Percentiles rank a stretch among this genome's conserved stretches.
Conservation (phyloP, 2,797 vertebrate species). For the Aeoliscus strigatus region DNA sequence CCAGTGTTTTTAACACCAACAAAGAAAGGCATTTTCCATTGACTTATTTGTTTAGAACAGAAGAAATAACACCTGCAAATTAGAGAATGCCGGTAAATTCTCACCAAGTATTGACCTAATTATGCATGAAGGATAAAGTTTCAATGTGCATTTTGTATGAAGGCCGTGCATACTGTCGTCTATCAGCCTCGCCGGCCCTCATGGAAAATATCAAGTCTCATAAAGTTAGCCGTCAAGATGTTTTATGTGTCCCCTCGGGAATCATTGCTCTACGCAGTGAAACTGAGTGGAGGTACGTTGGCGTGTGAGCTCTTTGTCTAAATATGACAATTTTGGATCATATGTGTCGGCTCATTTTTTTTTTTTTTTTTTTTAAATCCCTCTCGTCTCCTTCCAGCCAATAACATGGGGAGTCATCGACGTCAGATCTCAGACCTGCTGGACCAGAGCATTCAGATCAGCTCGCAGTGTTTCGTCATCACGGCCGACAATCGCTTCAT, state of each 20-base stretch:
- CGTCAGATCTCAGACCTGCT: conserved; percentile 94
- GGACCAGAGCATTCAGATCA: conserved; percentile 96
- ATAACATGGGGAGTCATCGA: conserved; percentile 83
- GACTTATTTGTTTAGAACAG: conserved; percentile 20
- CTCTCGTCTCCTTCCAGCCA: conserved; percentile 68
- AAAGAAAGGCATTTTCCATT: conserved; percentile 26
- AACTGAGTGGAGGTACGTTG: conserved; percentile 17
- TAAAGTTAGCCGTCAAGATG: conserved; percentile 48
- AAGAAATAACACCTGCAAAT: conserved; percentile 24
- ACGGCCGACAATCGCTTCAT: conserved; percentile 94
- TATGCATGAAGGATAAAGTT: conserved; percentile 34
- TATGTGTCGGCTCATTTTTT: conserved; percentile 4
- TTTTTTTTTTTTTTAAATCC: background rate
- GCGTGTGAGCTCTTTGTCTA: conserved; percentile 16
- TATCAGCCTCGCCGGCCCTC: conserved; percentile 41
- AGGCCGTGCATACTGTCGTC: conserved; percentile 17
- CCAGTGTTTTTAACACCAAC: conserved; percentile 22
- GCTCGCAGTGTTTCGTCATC: conserved; percentile 93
- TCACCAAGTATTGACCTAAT: conserved; percentile 12
- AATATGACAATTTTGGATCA: conserved; percentile 5
- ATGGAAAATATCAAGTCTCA: conserved; percentile 41
- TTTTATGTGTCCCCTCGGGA: conserved; percentile 54
- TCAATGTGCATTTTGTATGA: conserved; percentile 30
- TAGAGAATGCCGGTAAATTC: conserved; percentile 37
- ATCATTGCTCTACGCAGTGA: conserved; percentile 31